Evolutionary conservation across 2,888 invertebrate genomes (phyloP).

Genomic region (Phragmatobia fuliginosa): DNA sequence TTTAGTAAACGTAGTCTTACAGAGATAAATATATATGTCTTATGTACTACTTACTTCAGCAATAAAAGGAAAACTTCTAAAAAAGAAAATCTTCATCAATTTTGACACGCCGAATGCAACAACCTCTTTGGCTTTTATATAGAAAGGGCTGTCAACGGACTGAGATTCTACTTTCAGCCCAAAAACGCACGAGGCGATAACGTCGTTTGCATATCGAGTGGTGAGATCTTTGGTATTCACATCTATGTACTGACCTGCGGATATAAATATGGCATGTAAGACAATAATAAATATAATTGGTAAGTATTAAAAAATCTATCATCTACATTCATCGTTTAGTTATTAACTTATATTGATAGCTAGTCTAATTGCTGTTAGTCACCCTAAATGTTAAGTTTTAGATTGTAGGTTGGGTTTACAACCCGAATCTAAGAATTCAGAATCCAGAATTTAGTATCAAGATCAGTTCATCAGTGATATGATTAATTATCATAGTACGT

Average conservation of each 20-base stretch:
- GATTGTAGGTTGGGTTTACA: too few species aligned
- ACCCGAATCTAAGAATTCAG: too few species aligned
- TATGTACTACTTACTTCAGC: constrained; percentile 20
- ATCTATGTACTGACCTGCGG: constrained; percentile 55
- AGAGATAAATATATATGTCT: too few species aligned
- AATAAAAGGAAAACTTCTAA: constrained; percentile 18
- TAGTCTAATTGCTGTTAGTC: too few species aligned
- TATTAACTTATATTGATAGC: too few species aligned
- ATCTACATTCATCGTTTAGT: too few species aligned
- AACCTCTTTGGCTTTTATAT: constrained; percentile 38
- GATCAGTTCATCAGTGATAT: too few species aligned
- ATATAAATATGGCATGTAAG: background rate
- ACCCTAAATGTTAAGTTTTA: too few species aligned
- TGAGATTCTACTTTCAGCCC: constrained; percentile 85
- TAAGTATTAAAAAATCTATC: too few species aligned
- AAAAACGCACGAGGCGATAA: constrained; percentile 83
- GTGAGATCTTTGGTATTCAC: constrained; percentile 76
- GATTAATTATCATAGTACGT: too few species aligned
- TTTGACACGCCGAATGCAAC: background rate
- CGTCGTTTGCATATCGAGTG: constrained; percentile 79
- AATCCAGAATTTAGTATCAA: too few species aligned
- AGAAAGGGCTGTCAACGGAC: constrained; percentile 84
- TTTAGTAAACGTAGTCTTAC: background rate
- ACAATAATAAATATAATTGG: too few species aligned
- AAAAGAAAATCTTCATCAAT: constrained; percentile 22